These are phyloP conservation scores for Latrodectus geometricus DNA, from an alignment of 1,140 invertebrate species.

Conservation along the genomic window DNA sequence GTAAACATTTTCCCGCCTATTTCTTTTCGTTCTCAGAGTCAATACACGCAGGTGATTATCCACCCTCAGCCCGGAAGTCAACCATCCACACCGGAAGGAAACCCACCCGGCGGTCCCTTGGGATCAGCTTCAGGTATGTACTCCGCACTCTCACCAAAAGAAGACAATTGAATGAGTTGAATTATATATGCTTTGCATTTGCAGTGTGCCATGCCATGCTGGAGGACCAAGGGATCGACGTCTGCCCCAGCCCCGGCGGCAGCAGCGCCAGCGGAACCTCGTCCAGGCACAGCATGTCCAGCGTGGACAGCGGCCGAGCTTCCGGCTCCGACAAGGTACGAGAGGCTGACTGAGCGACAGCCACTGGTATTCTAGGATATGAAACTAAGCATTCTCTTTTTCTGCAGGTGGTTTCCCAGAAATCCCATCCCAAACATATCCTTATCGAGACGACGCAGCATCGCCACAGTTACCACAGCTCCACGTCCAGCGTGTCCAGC, in stretches of 20 bases:
- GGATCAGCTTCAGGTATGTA: conserved; percentile 57
- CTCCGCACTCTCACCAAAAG: conserved; percentile 56
- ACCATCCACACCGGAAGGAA: conserved; percentile 43
- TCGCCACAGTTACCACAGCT: conserved; percentile 73
- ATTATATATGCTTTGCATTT: not conserved
- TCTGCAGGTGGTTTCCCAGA: conserved; percentile 33
- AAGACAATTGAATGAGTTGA: not conserved
- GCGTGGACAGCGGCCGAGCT: conserved; percentile 90
- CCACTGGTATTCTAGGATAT: no score
- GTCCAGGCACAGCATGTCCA: conserved; percentile 82
- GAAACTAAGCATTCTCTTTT: no score
- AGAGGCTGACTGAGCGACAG: no score
- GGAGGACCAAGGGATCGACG: conserved; percentile 78
- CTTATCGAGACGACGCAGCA: conserved; percentile 68
- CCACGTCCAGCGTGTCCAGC: conserved; percentile 73
- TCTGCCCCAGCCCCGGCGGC: conserved; percentile 83
- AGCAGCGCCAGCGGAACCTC: conserved; percentile 72
- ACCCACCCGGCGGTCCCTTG: conserved; percentile 36
- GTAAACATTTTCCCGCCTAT: not conserved
- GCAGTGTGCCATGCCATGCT: conserved; percentile 67
- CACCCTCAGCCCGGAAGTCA: conserved; percentile 56
- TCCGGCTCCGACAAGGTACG: conserved; percentile 72
- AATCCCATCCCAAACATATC: conserved; percentile 67
- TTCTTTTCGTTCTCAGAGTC: conserved; percentile 13
- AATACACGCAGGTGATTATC: conserved; percentile 59